Evolutionary conservation across 2,113 vertebrate species (phyloP).

Genomic region (Colistium nudipinnis): DNA sequence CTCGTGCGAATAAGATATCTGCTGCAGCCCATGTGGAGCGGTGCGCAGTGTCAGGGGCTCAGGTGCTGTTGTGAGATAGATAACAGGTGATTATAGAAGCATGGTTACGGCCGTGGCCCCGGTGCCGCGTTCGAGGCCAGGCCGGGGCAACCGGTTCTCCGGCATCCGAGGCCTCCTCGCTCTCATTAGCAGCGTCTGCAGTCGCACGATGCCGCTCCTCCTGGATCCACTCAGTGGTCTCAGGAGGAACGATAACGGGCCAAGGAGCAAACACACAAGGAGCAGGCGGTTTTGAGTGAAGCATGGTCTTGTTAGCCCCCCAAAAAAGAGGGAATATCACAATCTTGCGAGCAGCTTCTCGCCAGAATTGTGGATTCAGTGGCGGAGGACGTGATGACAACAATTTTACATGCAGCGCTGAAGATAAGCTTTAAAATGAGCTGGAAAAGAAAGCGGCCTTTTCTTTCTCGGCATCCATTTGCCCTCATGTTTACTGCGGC

Average conservation of each 20-base stretch:
- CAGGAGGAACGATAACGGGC: slow-evolving; percentile 66
- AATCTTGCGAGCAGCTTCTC: slow-evolving; percentile 51
- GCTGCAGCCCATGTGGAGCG: background rate
- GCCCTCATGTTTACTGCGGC: slow-evolving; percentile 30
- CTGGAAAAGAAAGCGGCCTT: slow-evolving; percentile 4
- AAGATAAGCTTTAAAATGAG: slow-evolving; percentile 24
- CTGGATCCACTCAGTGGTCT: slow-evolving; percentile 51
- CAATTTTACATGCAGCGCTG: slow-evolving; percentile 17
- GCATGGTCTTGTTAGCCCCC: slow-evolving; percentile 48
- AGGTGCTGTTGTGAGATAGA: slow-evolving; percentile 59
- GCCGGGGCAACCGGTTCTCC: slow-evolving; percentile 37
- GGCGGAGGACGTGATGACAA: slow-evolving; percentile 31
- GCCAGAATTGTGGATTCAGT: slow-evolving; percentile 24
- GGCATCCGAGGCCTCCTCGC: slow-evolving; percentile 41
- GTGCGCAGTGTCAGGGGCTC: slow-evolving; percentile 45
- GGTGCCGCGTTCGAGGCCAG: slow-evolving; percentile 48
- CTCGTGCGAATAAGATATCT: background rate
- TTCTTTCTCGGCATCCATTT: slow-evolving; percentile 31
- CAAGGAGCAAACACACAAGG: slow-evolving; percentile 50
- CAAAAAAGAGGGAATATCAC: slow-evolving; percentile 54
- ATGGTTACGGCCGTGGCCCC: slow-evolving; percentile 35
- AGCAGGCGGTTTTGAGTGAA: slow-evolving; percentile 58
- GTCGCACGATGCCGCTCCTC: slow-evolving; percentile 49
- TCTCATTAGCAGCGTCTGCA: slow-evolving; percentile 70
- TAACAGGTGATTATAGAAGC: slow-evolving; percentile 69